Percentiles rank a stretch among this genome's conserved stretches.
These are phyloP conservation scores for Nomada hirtipes DNA, from an alignment of 2,888 invertebrate species.

Conservation along the genomic window DNA sequence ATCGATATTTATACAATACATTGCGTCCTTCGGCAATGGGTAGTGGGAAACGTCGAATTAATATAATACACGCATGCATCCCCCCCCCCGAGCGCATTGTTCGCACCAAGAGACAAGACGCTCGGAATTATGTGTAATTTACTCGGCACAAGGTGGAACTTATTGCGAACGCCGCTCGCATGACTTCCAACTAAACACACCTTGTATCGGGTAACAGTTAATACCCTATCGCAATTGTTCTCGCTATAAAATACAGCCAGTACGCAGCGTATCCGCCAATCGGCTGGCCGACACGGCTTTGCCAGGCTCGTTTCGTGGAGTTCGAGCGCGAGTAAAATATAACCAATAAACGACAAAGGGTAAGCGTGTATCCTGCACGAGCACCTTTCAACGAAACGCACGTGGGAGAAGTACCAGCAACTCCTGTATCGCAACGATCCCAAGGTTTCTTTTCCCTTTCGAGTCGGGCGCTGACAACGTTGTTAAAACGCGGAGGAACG, in stretches of 20 bases:
- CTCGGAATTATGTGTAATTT: slow-evolving; percentile 29
- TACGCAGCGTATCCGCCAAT: slow-evolving; percentile 50
- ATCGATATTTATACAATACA: slow-evolving; percentile 23
- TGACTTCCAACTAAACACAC: slow-evolving; percentile 41
- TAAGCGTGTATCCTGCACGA: slow-evolving; percentile 26
- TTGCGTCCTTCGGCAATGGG: not conserved
- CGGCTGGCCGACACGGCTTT: slow-evolving; percentile 43
- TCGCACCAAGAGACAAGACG: slow-evolving; percentile 27
- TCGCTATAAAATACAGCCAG: slow-evolving; percentile 50
- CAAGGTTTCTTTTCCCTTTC: slow-evolving; percentile 8
- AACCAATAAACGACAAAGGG: slow-evolving; percentile 58
- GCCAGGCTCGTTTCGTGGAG: slow-evolving; percentile 28
- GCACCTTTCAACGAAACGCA: slow-evolving; percentile 46
- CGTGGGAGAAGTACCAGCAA: slow-evolving; percentile 48
- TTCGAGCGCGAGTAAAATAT: slow-evolving; percentile 46
- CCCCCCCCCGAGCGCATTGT: not conserved
- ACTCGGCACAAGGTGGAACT: slow-evolving; percentile 26
- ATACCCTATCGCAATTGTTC: slow-evolving; percentile 57
- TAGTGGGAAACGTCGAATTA: slow-evolving; percentile 3
- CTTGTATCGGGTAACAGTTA: slow-evolving; percentile 50
- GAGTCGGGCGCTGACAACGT: slow-evolving; percentile 27
- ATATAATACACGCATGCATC: not conserved
- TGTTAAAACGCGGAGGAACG: slow-evolving; percentile 17
- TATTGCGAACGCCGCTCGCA: slow-evolving; percentile 5
- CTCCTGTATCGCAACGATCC: slow-evolving; percentile 17